Percentiles rank a stretch among this genome's conserved stretches.
Conservation (phyloP, 1,140 invertebrate species). For the Ceratoteleas bidentatus region DNA sequence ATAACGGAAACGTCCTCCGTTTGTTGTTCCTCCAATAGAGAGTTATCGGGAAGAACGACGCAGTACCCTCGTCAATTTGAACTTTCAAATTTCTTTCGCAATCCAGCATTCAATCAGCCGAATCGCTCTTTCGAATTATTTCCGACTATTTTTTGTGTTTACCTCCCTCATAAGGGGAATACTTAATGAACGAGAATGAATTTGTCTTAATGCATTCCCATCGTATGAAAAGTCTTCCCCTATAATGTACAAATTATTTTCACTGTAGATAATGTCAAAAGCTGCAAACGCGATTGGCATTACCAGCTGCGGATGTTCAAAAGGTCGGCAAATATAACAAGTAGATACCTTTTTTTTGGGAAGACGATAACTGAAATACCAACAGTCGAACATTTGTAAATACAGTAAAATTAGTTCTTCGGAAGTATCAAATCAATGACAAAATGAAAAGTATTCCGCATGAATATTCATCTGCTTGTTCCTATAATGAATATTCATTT, state of each 20-base stretch:
- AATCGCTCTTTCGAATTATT: constrained; percentile 34
- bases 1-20: constrained; percentile 71
- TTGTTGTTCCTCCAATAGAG: constrained; percentile 67
- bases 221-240: constrained; percentile 6
- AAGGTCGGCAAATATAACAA: background rate
- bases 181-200: constrained; percentile 44
- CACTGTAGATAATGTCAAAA: constrained; percentile 10
- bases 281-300: too few relatives aligned
- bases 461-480: too few relatives aligned
- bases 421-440: too few relatives aligned
- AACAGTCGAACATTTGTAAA: too few relatives aligned
- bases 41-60: constrained; percentile 66
- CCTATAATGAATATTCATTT: too few relatives aligned
- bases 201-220: constrained; percentile 29
- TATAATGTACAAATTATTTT: background rate
- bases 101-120: constrained; percentile 45
- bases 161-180: constrained; percentile 26
- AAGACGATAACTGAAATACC: background rate
- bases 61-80: constrained; percentile 57
- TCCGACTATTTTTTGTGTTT: constrained; percentile 36
- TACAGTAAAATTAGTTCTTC: too few relatives aligned
- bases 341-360: background rate
- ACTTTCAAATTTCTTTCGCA: constrained; percentile 48
- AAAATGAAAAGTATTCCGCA: too few relatives aligned
- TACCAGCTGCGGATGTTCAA: constrained; percentile 2